Percentiles rank a stretch among this genome's conserved stretches.
Evolutionary conservation across 2,797 vertebrate genomes (phyloP).

Genomic region (Chaunax sp.): DNA sequence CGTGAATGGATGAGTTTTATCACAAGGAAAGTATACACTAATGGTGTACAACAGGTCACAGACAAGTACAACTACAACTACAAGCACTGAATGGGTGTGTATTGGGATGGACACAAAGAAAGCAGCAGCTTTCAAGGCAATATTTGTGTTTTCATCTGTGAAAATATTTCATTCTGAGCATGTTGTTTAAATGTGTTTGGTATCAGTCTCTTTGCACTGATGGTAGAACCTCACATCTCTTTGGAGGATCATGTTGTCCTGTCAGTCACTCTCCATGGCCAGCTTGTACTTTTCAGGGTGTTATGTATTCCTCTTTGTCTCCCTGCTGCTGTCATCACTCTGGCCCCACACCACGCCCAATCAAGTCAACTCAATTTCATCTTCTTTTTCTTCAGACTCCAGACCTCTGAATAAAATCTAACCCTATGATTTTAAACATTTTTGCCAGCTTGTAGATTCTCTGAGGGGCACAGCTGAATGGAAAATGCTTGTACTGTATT

Average conservation of each 20-base stretch:
- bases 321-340: not conserved
- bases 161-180: not conserved
- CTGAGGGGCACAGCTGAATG: constrained; percentile 34
- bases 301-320: not conserved
- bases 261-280: not conserved
- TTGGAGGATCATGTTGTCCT: not conserved
- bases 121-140: not conserved
- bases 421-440: constrained; percentile 39
- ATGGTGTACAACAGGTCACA: too few species aligned
- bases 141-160: not conserved
- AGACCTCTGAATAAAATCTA: constrained; percentile 9
- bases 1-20: too few species aligned
- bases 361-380: constrained; percentile 24
- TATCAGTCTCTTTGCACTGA: not conserved
- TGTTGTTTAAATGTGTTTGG: not conserved
- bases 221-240: too few species aligned
- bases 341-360: not conserved
- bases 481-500: constrained; percentile 44
- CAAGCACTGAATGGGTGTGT: too few species aligned
- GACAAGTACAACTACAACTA: too few species aligned
- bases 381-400: constrained; percentile 7
- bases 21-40: too few species aligned
- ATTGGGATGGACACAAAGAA: too few species aligned
- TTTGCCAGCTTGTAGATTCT: constrained; percentile 31
- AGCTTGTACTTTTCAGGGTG: not conserved